phyloP scores from a whole-genome alignment of 2,113 vertebrate species.

The Myrmecophaga tridactyla region DNA sequence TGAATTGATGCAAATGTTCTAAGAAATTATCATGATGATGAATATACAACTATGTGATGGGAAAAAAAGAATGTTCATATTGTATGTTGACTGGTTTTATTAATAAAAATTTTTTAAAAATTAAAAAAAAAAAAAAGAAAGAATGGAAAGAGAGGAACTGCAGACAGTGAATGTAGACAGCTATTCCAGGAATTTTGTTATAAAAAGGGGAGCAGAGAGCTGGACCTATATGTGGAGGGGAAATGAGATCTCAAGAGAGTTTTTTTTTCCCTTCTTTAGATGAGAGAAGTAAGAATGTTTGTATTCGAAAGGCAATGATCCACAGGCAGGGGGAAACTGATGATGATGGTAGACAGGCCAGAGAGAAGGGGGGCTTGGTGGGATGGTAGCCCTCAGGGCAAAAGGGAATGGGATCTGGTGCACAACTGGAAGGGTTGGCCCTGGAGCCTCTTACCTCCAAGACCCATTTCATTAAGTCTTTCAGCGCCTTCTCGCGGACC shows the following conservation, averaged over 20 bases:
- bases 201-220: not conserved
- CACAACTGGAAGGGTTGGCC: accelerated
- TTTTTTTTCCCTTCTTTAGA: not conserved
- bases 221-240: not conserved
- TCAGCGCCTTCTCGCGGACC: slow-evolving; percentile 83
- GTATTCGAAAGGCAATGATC: not conserved
- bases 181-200: not conserved
- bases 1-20: no score
- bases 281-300: not conserved
- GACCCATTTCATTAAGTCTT: slow-evolving; percentile 87
- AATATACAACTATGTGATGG: no score
- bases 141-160: not conserved
- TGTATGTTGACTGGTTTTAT: no score
- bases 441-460: slow-evolving; percentile 83
- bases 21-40: no score
- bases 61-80: no score
- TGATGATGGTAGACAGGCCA: not conserved
- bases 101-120: no score
- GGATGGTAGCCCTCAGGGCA: not conserved
- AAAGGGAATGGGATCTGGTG: not conserved
- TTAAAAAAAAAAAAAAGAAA: no score
- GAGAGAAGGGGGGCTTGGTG: not conserved
- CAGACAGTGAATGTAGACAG: not conserved
- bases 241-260: no score
- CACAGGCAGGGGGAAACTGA: not conserved